Percentiles rank a stretch among this genome's conserved stretches.
Evolutionary conservation across 2,888 invertebrate species (phyloP).

Genomic region (Helleia helle): DNA sequence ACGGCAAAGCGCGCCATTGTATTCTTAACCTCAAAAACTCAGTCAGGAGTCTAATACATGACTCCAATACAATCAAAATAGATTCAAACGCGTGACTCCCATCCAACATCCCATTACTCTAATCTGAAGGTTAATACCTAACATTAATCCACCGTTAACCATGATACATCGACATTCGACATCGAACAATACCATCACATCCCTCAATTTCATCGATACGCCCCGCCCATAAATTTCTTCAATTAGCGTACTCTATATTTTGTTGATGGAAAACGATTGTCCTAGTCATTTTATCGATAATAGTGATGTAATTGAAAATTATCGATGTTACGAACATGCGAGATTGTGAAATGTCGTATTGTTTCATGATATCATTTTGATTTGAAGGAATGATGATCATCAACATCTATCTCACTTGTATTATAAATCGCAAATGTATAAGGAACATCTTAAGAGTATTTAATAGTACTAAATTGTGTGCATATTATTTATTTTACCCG

Average conservation of each 20-base stretch:
- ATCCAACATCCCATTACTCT: background rate
- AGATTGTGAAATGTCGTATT: background rate
- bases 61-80: too few relatives aligned
- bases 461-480: too few relatives aligned
- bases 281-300: background rate
- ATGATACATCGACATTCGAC: background rate
- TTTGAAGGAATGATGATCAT: too few relatives aligned
- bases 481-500: too few relatives aligned
- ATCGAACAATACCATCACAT: background rate
- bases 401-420: too few relatives aligned
- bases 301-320: conserved; percentile 1
- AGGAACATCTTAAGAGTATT: too few relatives aligned
- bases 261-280: conserved; percentile 12
- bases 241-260: conserved; percentile 22
- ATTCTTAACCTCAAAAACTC: too few relatives aligned
- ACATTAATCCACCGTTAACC: background rate
- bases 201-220: conserved; percentile 6
- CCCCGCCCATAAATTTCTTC: conserved; percentile 19
- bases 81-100: too few relatives aligned
- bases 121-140: background rate
- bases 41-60: too few relatives aligned
- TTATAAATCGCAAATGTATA: too few relatives aligned
- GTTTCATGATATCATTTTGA: too few relatives aligned
- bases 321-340: background rate
- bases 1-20: too few relatives aligned